These are phyloP conservation scores for Garrulus glandarius DNA, from an alignment of 2,797 vertebrate genomes.

Conservation along the genomic window DNA sequence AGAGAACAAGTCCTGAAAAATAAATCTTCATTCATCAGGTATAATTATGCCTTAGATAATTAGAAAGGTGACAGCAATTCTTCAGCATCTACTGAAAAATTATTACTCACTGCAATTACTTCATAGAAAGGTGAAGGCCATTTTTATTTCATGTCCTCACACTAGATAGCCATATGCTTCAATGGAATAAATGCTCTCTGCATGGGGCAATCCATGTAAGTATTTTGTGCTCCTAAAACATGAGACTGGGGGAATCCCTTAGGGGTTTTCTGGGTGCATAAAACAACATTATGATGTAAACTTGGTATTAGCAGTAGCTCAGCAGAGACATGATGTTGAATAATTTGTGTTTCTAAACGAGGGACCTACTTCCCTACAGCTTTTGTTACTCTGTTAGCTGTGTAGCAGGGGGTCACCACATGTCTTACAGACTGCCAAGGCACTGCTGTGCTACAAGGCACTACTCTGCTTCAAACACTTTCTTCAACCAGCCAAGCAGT, in stretches of 20 bases:
- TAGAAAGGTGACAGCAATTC: background rate
- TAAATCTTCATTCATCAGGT: background rate
- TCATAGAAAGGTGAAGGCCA: background rate
- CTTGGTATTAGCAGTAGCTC: background rate
- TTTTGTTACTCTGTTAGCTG: background rate
- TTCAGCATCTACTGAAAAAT: background rate
- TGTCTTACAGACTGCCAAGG: background rate
- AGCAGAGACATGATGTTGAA: background rate
- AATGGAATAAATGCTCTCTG: background rate
- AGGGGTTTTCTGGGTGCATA: background rate
- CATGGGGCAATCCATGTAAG: background rate
- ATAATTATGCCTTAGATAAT: constrained; percentile 3
- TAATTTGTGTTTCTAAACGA: background rate
- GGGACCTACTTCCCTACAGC: background rate
- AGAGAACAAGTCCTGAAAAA: background rate
- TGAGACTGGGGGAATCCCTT: background rate
- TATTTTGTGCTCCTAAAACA: background rate
- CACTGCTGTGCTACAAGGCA: background rate
- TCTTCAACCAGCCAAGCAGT: background rate
- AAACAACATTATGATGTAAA: background rate
- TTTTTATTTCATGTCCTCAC: background rate
- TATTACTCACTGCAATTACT: background rate
- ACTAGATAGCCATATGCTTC: background rate
- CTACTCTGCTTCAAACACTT: background rate
- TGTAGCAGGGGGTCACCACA: background rate